phyloP scores from a whole-genome alignment of 1,140 invertebrate genomes.

The Vanessa atalanta region DNA sequence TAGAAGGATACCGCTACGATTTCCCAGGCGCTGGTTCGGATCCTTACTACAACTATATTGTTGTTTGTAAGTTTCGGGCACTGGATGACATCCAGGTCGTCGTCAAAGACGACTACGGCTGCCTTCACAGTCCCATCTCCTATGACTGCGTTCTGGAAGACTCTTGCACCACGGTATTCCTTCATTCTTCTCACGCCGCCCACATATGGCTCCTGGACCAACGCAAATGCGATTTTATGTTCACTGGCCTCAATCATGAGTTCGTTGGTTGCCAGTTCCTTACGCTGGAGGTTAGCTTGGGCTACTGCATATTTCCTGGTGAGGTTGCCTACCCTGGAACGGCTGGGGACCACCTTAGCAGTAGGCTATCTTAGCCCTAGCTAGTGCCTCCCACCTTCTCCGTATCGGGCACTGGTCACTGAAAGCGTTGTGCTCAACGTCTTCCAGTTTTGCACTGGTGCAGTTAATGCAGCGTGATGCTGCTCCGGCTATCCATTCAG shows the following conservation, averaged over 20 bases:
- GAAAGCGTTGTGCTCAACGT: too few relatives aligned
- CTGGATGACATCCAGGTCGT: constrained; percentile 7
- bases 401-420: neutral
- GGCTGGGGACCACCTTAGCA: constrained; percentile 1
- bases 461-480: constrained; percentile 21
- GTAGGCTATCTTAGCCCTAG: constrained; percentile 7
- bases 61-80: constrained; percentile 22
- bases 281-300: constrained; percentile 30
- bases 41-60: constrained; percentile 20
- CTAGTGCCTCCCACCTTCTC: constrained; percentile 18
- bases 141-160: neutral
- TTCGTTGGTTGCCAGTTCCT: constrained; percentile 21
- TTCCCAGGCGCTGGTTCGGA: constrained; percentile 16
- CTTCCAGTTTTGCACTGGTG: too few relatives aligned
- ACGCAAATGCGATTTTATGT: neutral
- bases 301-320: too few relatives aligned
- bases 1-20: constrained; percentile 12
- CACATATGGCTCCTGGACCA: constrained; percentile 34
- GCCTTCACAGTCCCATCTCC: constrained; percentile 21
- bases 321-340: neutral
- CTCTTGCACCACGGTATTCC: too few relatives aligned
- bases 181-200: neutral
- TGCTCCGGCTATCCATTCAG: neutral
- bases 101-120: constrained; percentile 23
- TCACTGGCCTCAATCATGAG: constrained; percentile 17